Percentiles rank a stretch among this genome's conserved stretches.
phyloP scores from a whole-genome alignment of 1,140 invertebrate species.

The Phortica variegata region DNA sequence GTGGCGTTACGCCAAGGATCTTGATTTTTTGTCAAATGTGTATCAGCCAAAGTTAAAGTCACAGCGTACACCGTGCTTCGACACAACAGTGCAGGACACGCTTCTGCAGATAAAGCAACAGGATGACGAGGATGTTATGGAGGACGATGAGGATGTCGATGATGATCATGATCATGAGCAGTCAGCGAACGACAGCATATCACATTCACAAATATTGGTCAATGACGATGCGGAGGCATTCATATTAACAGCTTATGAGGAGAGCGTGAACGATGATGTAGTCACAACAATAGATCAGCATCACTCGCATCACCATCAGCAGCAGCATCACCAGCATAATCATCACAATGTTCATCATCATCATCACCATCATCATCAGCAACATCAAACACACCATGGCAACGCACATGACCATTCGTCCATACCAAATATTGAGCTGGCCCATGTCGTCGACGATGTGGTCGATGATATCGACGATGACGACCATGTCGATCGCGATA shows the following conservation, averaged over 20 bases:
- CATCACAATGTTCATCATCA: no score
- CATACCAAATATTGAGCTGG: conserved; percentile 45
- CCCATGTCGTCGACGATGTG: conserved; percentile 40
- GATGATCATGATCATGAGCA: conserved; percentile 8
- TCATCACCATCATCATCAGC: no score
- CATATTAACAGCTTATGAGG: conserved; percentile 46
- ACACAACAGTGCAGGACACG: conserved; percentile 11
- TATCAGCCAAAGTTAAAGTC: conserved; percentile 52
- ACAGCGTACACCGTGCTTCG: conserved; percentile 23
- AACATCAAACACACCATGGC: conserved; percentile 9
- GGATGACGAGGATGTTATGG: conserved; percentile 9
- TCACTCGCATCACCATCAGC: conserved; percentile 26
- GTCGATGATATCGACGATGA: conserved; percentile 38
- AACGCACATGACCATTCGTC: conserved; percentile 35
- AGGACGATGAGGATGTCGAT: conserved; percentile 12
- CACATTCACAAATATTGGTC: conserved; percentile 40
- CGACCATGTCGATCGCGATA: conserved; percentile 31
- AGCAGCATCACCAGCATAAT: conserved; percentile 26
- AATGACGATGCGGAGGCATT: conserved; percentile 47
- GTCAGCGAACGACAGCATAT: conserved; percentile 24
- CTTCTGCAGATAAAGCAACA: conserved; percentile 20
- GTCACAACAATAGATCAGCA: conserved; percentile 23
- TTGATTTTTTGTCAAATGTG: conserved; percentile 46
- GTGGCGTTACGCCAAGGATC: conserved; percentile 50
- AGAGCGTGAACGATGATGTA: conserved; percentile 46